Conservation (phyloP, 2,113 vertebrate genomes). For the Cyrtonyx montezumae region DNA sequence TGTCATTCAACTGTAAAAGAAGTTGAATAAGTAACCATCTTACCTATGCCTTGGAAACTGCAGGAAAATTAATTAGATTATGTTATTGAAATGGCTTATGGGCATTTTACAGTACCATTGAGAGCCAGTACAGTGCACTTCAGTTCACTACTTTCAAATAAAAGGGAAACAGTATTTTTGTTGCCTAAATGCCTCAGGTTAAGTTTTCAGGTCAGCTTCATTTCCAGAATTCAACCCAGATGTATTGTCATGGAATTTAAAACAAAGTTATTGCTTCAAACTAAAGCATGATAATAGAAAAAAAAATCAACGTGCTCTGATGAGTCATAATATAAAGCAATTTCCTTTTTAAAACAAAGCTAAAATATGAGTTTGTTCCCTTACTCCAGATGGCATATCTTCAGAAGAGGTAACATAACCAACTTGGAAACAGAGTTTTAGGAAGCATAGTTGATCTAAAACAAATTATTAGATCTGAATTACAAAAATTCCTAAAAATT, state of each 20-base stretch:
- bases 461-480: neutral
- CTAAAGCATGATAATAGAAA: slow-evolving; percentile 54
- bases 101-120: neutral
- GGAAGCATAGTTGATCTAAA: no score
- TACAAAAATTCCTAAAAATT: neutral
- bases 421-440: neutral
- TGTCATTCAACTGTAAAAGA: neutral
- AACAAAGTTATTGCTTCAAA: slow-evolving; percentile 64
- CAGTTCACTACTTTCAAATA: slow-evolving; percentile 32
- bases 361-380: slow-evolving; percentile 39
- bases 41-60: neutral
- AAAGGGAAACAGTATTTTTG: neutral
- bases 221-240: slow-evolving; percentile 66
- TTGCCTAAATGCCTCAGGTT: slow-evolving; percentile 32
- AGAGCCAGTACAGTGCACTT: neutral
- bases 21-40: slow-evolving; percentile 2
- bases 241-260: slow-evolving; percentile 46
- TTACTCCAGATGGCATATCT: slow-evolving; percentile 44
- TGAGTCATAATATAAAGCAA: slow-evolving; percentile 72
- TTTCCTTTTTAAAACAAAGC: slow-evolving; percentile 65
- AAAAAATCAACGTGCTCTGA: slow-evolving; percentile 62
- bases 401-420: slow-evolving; percentile 37
- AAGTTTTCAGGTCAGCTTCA: slow-evolving; percentile 52
- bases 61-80: slow-evolving; percentile 42
- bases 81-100: neutral